These are phyloP conservation scores for Meleagris gallopavo DNA, from an alignment of 2,113 vertebrate genomes.

Conservation along the genomic window DNA sequence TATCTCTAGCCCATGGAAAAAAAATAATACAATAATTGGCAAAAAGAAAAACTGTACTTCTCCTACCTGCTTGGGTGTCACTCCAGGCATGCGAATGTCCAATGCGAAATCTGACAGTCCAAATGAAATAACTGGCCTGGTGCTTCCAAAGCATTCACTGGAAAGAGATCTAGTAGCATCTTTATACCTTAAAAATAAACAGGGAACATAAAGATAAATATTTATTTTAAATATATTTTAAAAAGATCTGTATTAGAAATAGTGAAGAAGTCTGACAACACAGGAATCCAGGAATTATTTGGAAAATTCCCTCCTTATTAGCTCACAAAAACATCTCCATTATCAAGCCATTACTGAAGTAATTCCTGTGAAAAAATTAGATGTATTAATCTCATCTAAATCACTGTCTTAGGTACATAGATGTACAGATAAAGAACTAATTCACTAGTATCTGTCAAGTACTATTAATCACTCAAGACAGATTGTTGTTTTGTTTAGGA, in stretches of 20 bases:
- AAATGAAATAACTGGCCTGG: conserved; percentile 74
- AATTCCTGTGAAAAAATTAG: background rate
- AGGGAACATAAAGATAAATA: background rate
- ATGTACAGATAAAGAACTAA: background rate
- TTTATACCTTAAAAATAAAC: conserved; percentile 81
- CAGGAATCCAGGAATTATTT: background rate
- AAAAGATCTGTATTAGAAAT: background rate
- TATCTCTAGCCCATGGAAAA: background rate
- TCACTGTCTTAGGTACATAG: background rate
- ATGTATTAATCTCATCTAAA: background rate
- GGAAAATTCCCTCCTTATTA: background rate
- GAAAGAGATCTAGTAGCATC: conserved; percentile 78
- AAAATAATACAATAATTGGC: background rate
- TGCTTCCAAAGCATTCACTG: conserved; percentile 83
- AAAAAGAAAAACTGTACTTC: background rate
- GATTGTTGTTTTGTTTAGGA: background rate
- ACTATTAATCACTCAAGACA: background rate
- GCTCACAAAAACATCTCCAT: background rate
- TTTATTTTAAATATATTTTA: background rate
- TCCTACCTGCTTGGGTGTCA: conserved; percentile 87
- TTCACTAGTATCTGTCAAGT: background rate
- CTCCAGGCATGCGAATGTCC: conserved; percentile 92
- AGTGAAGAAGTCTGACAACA: background rate
- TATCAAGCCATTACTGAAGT: background rate
- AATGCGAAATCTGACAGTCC: conserved; percentile 88